These are phyloP conservation scores for Dusona sp. DNA, from an alignment of 2,888 invertebrate genomes.

Conservation along the genomic window DNA sequence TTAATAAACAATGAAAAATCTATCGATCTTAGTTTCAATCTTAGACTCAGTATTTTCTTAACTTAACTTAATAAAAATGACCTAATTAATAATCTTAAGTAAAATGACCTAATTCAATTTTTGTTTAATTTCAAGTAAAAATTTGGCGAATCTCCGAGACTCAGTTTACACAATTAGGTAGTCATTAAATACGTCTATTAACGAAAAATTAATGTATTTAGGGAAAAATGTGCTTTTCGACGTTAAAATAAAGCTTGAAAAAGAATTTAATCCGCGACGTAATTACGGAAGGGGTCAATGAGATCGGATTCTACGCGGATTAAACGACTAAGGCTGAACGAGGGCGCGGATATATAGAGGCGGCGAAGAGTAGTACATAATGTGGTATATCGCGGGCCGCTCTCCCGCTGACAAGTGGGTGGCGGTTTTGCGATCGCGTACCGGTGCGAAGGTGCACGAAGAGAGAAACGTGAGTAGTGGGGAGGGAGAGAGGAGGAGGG, in stretches of 20 bases:
- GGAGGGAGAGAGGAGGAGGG: not conserved
- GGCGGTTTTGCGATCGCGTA: slow-evolving; percentile 53
- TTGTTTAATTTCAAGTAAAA: not conserved
- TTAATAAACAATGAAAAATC: not conserved
- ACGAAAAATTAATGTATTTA: not conserved
- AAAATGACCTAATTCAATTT: not conserved
- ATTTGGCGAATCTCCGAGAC: not conserved
- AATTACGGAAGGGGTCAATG: slow-evolving; percentile 25
- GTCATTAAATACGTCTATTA: not conserved
- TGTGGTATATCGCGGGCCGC: slow-evolving; percentile 47
- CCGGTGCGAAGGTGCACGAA: slow-evolving; percentile 53
- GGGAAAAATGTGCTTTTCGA: not conserved
- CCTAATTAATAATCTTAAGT: too few relatives aligned
- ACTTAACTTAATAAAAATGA: too few relatives aligned
- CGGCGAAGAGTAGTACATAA: slow-evolving; percentile 19
- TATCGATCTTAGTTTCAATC: too few relatives aligned
- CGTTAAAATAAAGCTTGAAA: not conserved
- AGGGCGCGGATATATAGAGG: slow-evolving; percentile 22
- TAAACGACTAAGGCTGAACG: slow-evolving; percentile 31
- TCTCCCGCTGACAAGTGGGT: slow-evolving; percentile 62
- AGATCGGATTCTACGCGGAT: slow-evolving; percentile 35
- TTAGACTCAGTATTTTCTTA: too few relatives aligned
- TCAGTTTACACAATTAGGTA: not conserved
- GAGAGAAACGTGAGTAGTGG: slow-evolving; percentile 3
- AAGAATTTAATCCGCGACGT: not conserved